phyloP scores from a whole-genome alignment of 1,140 invertebrate species.

The Teleopsis dalmanni region DNA sequence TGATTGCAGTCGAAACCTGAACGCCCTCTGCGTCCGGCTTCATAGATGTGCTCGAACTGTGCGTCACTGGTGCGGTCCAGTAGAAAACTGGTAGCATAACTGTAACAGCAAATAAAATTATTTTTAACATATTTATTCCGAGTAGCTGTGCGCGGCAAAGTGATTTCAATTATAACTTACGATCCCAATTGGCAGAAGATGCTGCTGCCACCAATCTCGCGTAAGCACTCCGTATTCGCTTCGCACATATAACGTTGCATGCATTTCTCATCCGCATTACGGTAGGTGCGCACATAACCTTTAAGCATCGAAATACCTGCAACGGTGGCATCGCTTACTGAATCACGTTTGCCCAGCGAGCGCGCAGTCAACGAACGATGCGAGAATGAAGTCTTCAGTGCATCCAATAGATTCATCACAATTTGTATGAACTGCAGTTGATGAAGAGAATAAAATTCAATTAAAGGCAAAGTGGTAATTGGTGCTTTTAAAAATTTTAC shows the following conservation, averaged over 20 bases:
- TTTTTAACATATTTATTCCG: background rate
- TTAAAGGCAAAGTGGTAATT: conserved; percentile 17
- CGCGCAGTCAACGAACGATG: conserved; percentile 75
- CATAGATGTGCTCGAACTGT: conserved; percentile 71
- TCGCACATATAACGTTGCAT: conserved; percentile 78
- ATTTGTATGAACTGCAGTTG: conserved; percentile 76
- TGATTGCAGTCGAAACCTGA: conserved; percentile 75
- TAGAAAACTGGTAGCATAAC: conserved; percentile 77
- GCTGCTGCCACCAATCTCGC: conserved; percentile 71
- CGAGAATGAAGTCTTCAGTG: conserved; percentile 82
- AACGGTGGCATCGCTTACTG: conserved; percentile 75
- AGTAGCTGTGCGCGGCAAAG: background rate
- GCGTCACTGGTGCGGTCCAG: conserved; percentile 65
- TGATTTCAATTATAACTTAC: conserved; percentile 54
- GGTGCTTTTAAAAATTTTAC: background rate
- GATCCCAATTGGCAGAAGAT: conserved; percentile 88
- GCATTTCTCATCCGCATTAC: conserved; percentile 70
- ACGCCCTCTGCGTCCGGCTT: conserved; percentile 73
- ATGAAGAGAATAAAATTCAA: conserved; percentile 22
- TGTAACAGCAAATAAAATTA: conserved; percentile 40
- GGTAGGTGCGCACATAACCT: conserved; percentile 77
- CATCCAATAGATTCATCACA: conserved; percentile 80
- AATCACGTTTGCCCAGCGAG: conserved; percentile 73
- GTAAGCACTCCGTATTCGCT: conserved; percentile 78
- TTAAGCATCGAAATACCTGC: conserved; percentile 80